Base-by-base conservation (phyloP, 1,140 invertebrate species). In the Zaprionus inermis region DNA sequence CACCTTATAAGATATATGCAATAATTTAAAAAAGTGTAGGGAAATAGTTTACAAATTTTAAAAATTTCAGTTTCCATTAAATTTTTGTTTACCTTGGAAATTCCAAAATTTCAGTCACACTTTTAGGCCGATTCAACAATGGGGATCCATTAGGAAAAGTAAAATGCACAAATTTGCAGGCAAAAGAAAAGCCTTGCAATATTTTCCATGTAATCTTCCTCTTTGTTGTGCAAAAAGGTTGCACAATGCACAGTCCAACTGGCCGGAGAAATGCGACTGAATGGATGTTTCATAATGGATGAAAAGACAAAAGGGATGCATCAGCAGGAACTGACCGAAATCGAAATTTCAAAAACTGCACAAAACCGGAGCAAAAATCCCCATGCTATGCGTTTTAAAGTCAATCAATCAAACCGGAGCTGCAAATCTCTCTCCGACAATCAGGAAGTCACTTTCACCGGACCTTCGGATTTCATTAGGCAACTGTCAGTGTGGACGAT, bases 401-500 rank as follows among this genome's bases (percentile, higher is more conserved):
- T 55, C 73, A 84, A 84, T 83, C 69, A 84, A 84, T 83, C 81
- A 84, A 38, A 38, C 7, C 34, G 28, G 44, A 46, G 4, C 1
- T 51, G 49, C 0, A 36, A 74, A 32, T 61, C 24, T 57, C 24
- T 57, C 22, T 20, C 24, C 3, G 34, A 28, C 38, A 70, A 44
- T 74, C 70, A 52, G 59, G 44, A 49, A 49, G 56, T 60, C 71
- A 76, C 66, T 84, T 83, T 83, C 72, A 72, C 75, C 55, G 49
- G 56, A 38, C 11, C 18, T 12, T 79, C 67, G 28, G 32, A 71
- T 79, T 84, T 84, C 80, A 84, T 84, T 79, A 82, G 76, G 59
- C 81, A 79, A 83, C 80, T 79, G 80, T 79, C 72, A 72, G 70
- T 58, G 30, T 28, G 24, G 4, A 64, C 58, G 59, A 79, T 75